Evolutionary conservation across 2,888 invertebrate genomes (phyloP).

Genomic region (Drosophila lutescens): DNA sequence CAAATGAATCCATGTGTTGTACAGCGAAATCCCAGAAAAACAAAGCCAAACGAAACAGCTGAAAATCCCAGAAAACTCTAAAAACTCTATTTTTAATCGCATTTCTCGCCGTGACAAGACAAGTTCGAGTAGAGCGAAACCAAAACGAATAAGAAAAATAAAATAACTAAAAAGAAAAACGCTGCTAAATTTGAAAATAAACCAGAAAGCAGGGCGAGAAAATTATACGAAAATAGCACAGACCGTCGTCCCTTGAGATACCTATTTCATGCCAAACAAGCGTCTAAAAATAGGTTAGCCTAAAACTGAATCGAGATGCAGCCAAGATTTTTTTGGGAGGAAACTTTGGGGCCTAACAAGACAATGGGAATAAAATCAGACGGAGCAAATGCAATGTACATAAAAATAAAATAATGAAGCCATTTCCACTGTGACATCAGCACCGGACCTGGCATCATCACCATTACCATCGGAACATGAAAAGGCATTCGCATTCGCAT

Average conservation of each 20-base stretch:
- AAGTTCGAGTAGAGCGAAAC: constrained; percentile 62
- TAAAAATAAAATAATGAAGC: constrained; percentile 72
- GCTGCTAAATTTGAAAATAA: constrained; percentile 64
- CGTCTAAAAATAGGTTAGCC: constrained; percentile 61
- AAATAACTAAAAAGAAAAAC: constrained; percentile 22
- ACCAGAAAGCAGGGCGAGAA: constrained; percentile 62
- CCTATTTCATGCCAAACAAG: constrained; percentile 41
- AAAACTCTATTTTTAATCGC: constrained; percentile 73
- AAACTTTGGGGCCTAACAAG: constrained; percentile 25
- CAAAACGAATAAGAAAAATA: constrained; percentile 13
- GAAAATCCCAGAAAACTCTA: constrained; percentile 36
- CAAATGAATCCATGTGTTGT: constrained; percentile 18
- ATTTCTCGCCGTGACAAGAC: constrained; percentile 67
- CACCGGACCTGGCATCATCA: constrained; percentile 47
- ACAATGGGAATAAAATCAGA: constrained; percentile 34
- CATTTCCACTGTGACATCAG: constrained; percentile 78
- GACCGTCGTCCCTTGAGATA: constrained; percentile 41
- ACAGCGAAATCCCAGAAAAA: constrained; percentile 29
- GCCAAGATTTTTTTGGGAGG: constrained; percentile 22
- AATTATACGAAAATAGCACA: constrained; percentile 42
- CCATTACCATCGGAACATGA: constrained; percentile 45
- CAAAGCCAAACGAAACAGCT: constrained; percentile 13
- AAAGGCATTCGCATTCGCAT: constrained; percentile 59
- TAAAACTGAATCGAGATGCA: constrained; percentile 36
- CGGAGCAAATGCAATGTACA: constrained; percentile 61